Evolutionary conservation across 2,888 invertebrate species (phyloP), one percentile per base, ranked within the genome.

Genomic region (Polydrusus cervinus): DNA sequence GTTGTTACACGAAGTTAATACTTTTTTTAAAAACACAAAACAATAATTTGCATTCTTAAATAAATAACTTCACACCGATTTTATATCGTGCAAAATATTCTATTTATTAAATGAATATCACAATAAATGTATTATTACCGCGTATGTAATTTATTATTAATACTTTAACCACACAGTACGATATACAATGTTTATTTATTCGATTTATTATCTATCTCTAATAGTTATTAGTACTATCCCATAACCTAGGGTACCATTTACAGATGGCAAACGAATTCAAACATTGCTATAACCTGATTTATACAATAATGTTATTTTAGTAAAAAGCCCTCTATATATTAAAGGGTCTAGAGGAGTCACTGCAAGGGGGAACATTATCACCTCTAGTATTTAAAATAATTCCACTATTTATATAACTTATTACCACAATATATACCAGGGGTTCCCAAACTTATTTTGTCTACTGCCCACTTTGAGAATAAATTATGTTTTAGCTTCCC

Each of bases 191-290:
- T 60, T 60, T 60, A 60, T 60, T 60, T 60, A 60, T 60, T 38
- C 57, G 38, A 60, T 60, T 60, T 60, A 60, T 64, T 51, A 68
- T 45, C 47, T 57, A 30, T 45, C 51, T 57, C 30, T 16, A 30
- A 68, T 68, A 57, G 47, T 45, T 60, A 68, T 68, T 57, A 67
- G 57, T 67, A 60, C 47, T 68, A 68, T 68, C 60, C 60, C 45
- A 68, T 16, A 68, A 68, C 30, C 43, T 45, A 60, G 34, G 45
- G 57, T 53, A 67, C 57, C 25, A 55, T 67, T 67, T 68, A 60
- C 34, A 43, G 66, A 66, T 66, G 51, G 49, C 49, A 38, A 53
- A 51, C 18, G 55, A 40, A 45, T 25, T 45, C 47, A 60, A n/a
- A 57, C 55, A 57, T 57, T 14, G 51, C 34, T 66, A 1, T 25